Base-by-base conservation (phyloP, 2,888 invertebrate species). In the Agonum fuliginosum region DNA sequence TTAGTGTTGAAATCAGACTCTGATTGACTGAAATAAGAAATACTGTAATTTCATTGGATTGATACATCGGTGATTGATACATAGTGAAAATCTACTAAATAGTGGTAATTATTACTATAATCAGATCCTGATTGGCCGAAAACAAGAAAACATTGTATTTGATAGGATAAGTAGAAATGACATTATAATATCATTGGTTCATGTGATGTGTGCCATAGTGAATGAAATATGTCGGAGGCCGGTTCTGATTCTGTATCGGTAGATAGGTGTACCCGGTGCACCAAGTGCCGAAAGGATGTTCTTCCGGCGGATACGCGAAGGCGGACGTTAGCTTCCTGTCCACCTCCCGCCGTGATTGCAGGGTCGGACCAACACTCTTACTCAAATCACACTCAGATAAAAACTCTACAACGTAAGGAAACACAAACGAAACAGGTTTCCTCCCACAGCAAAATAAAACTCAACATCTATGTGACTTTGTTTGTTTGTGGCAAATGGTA, bases 291-390 rank as follows among this genome's bases (percentile, higher is more conserved):
- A 74, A 78, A 78, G 78, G 80, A 80, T 78, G 78, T 78, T 78
- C 74, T 82, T 82, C 81, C 82, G 81, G 79, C 81, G 82, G 83
- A 84, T 83, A 81, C 83, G 81, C 81, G 82, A 82, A 82, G 82
- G 62, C 82, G 81, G 81, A 81, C 81, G 83, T 83, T 82, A 82
- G 82, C 79, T 83, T 83, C 82, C 83, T 83, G 82, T 81, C 82
- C 74, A 58, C 43, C 43, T 74, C 67, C 67, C 22, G 17, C 67
- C 20, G 37, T 67, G 67, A 67, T 62, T 62, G 41, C 67, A 41
- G 67, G 80, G 70, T 79, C 80, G 81, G 81, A 80, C 81, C 79
- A 79, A 22, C 75, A 22, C 75, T 75, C 72, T 73, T 62, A 62
- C 4, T 62, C 30, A 17, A 46, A 46, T 46, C 37, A 37, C 37